These are phyloP conservation scores for Nothoprocta perdicaria DNA, from an alignment of 2,113 vertebrate species.

Conservation along the genomic window DNA sequence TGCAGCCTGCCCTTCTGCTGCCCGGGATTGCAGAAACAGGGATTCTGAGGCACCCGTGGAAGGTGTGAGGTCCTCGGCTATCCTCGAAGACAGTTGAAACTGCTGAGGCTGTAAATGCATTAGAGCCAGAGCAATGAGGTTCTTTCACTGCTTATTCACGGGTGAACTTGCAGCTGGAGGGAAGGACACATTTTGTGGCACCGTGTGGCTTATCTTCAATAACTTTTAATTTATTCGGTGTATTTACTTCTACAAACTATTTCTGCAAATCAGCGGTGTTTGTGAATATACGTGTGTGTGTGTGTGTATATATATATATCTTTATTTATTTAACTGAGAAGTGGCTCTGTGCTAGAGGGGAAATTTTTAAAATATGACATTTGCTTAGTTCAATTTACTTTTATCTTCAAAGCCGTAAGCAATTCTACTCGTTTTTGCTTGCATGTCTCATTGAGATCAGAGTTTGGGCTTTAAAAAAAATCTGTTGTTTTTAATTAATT, in stretches of 20 bases:
- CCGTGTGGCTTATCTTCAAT: constrained; percentile 53
- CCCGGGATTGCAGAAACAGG: neutral
- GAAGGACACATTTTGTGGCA: constrained; percentile 29
- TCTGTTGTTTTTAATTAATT: constrained; percentile 69
- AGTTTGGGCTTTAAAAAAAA: constrained; percentile 59
- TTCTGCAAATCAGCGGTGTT: constrained; percentile 73
- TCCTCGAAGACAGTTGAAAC: constrained; percentile 44
- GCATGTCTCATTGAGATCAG: constrained; percentile 58
- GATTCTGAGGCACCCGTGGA: neutral
- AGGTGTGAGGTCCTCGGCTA: neutral
- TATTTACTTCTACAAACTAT: constrained; percentile 74
- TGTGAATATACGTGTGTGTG: constrained; percentile 29
- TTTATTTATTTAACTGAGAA: constrained; percentile 19
- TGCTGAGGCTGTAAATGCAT: constrained; percentile 31
- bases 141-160: constrained; percentile 41
- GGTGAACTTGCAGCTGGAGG: constrained; percentile 51
- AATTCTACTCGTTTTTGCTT: constrained; percentile 71
- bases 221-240: constrained; percentile 55
- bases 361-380: constrained; percentile 65
- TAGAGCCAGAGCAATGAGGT: neutral
- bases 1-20: neutral
- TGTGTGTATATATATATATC: neutral
- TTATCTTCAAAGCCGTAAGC: constrained; percentile 79
- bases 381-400: constrained; percentile 76
- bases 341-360: constrained; percentile 61